Percentiles rank a stretch among this genome's conserved stretches.
These are phyloP conservation scores for Thaumetopoea pityocampa DNA, from an alignment of 1,140 invertebrate species.

Conservation along the genomic window DNA sequence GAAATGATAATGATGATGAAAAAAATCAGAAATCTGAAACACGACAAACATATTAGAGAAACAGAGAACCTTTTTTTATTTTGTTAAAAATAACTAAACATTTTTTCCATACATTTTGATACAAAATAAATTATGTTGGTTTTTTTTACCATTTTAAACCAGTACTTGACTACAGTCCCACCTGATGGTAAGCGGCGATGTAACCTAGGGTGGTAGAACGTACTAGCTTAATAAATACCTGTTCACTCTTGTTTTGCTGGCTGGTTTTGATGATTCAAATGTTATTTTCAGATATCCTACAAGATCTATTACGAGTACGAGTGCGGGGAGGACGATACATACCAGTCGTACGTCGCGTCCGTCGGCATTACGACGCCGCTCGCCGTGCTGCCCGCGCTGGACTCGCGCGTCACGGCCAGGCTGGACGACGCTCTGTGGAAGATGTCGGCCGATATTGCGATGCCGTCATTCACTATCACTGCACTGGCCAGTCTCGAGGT, in stretches of 20 bases:
- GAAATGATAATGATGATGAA: no score
- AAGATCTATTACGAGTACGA: constrained; percentile 62
- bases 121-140: no score
- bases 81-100: not conserved
- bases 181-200: no score
- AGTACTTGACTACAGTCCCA: no score
- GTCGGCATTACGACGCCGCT: constrained; percentile 56
- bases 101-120: no score
- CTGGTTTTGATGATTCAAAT: not conserved
- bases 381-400: constrained; percentile 48
- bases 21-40: no score
- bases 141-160: no score
- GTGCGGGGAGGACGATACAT: constrained; percentile 58
- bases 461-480: constrained; percentile 63
- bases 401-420: constrained; percentile 47
- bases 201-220: no score
- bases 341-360: constrained; percentile 48
- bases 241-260: no score
- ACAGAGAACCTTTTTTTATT: not conserved
- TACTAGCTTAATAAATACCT: no score
- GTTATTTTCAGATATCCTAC: constrained; percentile 51
- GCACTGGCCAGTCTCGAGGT: constrained; percentile 63
- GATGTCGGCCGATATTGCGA: constrained; percentile 56
- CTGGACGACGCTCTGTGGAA: constrained; percentile 62
- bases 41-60: no score